A percentile compares a stretch with the other conserved stretches of the same genome.
These are phyloP conservation scores for Saturnia japonica DNA, from an alignment of 2,888 invertebrate species.

Conservation along the genomic window DNA sequence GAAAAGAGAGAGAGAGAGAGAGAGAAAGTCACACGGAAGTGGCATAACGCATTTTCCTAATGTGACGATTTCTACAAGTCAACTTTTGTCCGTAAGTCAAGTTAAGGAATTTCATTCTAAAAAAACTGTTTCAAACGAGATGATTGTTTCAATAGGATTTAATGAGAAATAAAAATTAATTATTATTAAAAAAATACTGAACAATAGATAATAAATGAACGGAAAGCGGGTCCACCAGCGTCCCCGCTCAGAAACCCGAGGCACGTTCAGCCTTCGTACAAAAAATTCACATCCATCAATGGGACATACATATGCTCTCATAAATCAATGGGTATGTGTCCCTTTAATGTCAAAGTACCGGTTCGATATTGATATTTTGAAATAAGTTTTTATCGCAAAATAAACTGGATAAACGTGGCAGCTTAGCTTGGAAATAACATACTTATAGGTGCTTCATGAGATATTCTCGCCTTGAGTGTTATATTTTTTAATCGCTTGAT, in stretches of 20 bases:
- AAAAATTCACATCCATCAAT: conserved; percentile 31
- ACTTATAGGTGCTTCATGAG: too few species aligned
- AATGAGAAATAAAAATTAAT: background rate
- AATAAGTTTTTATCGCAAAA: conserved; percentile 8
- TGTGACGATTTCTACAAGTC: too few species aligned
- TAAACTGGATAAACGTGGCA: background rate
- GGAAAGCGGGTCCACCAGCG: background rate
- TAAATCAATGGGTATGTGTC: conserved; percentile 20
- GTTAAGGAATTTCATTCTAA: too few species aligned
- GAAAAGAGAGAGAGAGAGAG: too few species aligned
- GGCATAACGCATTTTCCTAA: too few species aligned
- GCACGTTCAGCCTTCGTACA: conserved; percentile 30
- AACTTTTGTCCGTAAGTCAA: too few species aligned
- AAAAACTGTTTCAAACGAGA: background rate
- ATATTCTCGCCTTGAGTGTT: too few species aligned
- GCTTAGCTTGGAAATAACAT: background rate
- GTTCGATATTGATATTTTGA: conserved; percentile 9
- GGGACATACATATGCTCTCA: conserved; percentile 25
- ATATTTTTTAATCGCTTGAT: background rate
- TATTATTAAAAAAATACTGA: background rate
- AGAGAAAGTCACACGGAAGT: too few species aligned
- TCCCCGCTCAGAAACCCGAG: conserved; percentile 17
- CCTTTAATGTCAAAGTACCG: conserved; percentile 18
- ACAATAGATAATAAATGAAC: conserved; percentile 4
- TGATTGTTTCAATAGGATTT: background rate